phyloP scores from a whole-genome alignment of 2,113 vertebrate genomes.

The Mastomys natalensis region DNA sequence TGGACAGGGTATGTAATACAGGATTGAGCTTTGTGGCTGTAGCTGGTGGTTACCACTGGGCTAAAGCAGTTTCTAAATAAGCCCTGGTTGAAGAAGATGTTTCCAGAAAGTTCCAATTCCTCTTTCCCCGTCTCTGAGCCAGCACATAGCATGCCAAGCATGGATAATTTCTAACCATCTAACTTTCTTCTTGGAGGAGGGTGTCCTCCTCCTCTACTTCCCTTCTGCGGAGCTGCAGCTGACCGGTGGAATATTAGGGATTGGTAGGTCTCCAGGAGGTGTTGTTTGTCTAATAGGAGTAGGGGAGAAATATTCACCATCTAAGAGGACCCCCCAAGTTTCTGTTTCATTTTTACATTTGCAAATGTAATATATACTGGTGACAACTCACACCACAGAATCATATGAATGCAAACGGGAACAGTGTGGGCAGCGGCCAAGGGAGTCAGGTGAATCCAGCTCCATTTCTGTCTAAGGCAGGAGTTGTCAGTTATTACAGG shows the following conservation, averaged over 20 bases:
- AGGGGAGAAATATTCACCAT: background rate
- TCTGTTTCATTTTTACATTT: background rate
- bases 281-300: background rate
- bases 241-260: background rate
- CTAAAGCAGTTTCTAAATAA: slow-evolving; percentile 17
- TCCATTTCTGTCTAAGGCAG: background rate
- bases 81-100: background rate
- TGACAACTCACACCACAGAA: background rate
- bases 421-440: fast-evolving
- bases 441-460: background rate
- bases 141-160: background rate
- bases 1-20: background rate
- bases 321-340: background rate
- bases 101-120: background rate
- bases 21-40: background rate
- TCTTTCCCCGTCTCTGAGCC: no score
- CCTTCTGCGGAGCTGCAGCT: background rate
- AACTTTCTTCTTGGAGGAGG: background rate
- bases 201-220: no score
- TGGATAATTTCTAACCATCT: background rate
- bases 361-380: background rate
- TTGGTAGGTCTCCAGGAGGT: background rate
- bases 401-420: background rate
- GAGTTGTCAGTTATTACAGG: background rate
- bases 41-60: background rate